These are phyloP conservation scores for Acheta domesticus DNA, from an alignment of 2,888 invertebrate species.

Conservation along the genomic window DNA sequence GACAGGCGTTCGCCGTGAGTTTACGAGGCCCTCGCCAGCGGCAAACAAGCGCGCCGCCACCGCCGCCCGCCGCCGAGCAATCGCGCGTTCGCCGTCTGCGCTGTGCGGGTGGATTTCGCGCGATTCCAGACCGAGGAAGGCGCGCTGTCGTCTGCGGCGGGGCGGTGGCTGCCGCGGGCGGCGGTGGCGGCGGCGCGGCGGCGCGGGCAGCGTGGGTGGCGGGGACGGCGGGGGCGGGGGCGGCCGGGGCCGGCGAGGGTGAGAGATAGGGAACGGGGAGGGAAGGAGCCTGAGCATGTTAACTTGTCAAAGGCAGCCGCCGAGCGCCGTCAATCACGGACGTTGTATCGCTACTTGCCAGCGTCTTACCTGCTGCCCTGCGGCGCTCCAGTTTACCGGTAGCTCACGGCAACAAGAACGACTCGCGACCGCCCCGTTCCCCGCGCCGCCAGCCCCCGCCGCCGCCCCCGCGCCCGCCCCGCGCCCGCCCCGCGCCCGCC, in stretches of 20 bases:
- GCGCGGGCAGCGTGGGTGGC: constrained; percentile 4
- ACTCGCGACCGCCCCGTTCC: constrained; percentile 21
- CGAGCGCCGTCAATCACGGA: constrained; percentile 1
- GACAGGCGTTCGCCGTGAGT: too few relatives aligned
- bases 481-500: background rate
- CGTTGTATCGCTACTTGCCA: constrained; percentile 23
- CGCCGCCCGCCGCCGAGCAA: constrained; percentile 38
- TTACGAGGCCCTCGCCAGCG: too few relatives aligned
- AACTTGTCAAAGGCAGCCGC: constrained; percentile 19
- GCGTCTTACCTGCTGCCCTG: constrained; percentile 25
- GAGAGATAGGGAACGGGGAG: constrained; percentile 11
- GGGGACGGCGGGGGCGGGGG: background rate
- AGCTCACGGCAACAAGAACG: constrained; percentile 19
- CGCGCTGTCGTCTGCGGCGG: background rate
- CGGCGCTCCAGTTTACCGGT: constrained; percentile 20
- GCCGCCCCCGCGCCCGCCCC: background rate
- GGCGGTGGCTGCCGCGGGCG: background rate
- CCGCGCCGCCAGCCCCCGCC: constrained; percentile 12
- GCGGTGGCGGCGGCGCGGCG: background rate
- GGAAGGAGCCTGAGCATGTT: constrained; percentile 20
- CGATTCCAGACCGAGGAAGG: background rate
- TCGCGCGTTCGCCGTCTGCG: background rate
- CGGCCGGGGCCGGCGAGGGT: background rate
- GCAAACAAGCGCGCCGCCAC: too few relatives aligned
- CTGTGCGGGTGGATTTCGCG: background rate